Evolutionary conservation across 2,113 vertebrate genomes (phyloP), one percentile per base, ranked within the genome.

Genomic region (Laterallus jamaicensis): DNA sequence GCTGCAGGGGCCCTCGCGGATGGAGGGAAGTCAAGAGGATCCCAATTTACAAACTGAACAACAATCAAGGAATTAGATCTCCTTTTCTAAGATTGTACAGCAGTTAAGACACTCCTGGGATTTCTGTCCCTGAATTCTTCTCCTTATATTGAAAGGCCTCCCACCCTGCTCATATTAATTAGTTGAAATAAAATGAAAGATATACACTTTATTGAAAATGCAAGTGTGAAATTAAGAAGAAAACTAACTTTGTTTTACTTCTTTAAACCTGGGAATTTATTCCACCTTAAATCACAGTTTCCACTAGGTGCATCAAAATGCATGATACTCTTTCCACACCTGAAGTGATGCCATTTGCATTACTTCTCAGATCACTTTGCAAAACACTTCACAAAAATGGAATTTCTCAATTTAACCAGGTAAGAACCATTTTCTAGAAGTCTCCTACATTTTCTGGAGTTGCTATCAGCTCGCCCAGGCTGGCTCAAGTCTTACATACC

Each of bases 1-100:
- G 22, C 49, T 76, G 29, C 0, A 0, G 11, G 12, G 5, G 2
- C 24, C 29, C 21, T 59, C 1, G 0, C 2, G 2, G 35, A 12
- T n/a, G 32, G 12, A 76, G 22, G 47, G 9, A 12, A 0, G 4
- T 31, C 13, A 55, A 22, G 76, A 15, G 15, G 4, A 28, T 54
- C 17, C 49, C 12, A 47, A 2, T 66, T 58, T 62, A 69, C 26
- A 86, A 85, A 35, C 9, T 11, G 16, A 68, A 24, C 21, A 24
- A 15, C 20, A 40, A 0, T 25, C 18, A 29, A 37, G 40, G 20
- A 87, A 67, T 62, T 60, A 28, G 39, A 25, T 42, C 4, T 42
- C 13, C 13, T 54, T 69, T 69, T 39, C 39, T 15, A 26, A 24
- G 60, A 28, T 15, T 3, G 0, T 42, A 17, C 17, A 63, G 10